Evolutionary conservation across 2,113 vertebrate species (phyloP).

Genomic region (Sylvicapra grimmia): DNA sequence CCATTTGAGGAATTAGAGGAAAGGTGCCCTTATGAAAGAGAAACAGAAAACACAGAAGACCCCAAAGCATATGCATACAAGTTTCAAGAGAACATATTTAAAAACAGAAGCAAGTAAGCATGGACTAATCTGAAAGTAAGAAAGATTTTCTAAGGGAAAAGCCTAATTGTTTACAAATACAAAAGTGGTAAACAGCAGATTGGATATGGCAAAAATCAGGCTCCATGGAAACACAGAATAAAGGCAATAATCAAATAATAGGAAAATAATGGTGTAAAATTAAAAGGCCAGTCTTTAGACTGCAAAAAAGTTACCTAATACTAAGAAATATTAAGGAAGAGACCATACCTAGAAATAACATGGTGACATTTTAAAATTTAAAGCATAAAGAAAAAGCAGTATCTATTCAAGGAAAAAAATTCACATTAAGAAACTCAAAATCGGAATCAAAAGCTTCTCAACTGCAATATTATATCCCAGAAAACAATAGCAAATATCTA

Average conservation of each 20-base stretch:
- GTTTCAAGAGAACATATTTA: not conserved
- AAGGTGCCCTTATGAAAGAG: not conserved
- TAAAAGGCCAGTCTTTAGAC: not conserved
- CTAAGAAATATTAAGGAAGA: not conserved
- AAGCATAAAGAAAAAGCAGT: not conserved
- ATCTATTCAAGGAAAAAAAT: not conserved
- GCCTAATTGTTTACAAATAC: not conserved
- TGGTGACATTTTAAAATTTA: not conserved
- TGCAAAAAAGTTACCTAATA: not conserved
- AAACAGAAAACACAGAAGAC: not conserved
- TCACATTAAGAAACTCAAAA: not conserved
- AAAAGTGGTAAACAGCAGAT: too few species aligned
- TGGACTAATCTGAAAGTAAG: not conserved
- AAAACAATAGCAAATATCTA: not conserved
- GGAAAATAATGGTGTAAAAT: not conserved
- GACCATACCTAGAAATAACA: not conserved
- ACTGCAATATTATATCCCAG: not conserved
- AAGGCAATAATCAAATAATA: not conserved
- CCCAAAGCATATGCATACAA: not conserved
- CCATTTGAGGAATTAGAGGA: not conserved
- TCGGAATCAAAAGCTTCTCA: not conserved
- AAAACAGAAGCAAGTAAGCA: not conserved
- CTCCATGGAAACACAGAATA: not conserved
- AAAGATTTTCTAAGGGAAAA: not conserved
- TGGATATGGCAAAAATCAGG: not conserved